Base-by-base conservation (phyloP, 2,797 vertebrate genomes). In the Chaenodraco wilsoni region DNA sequence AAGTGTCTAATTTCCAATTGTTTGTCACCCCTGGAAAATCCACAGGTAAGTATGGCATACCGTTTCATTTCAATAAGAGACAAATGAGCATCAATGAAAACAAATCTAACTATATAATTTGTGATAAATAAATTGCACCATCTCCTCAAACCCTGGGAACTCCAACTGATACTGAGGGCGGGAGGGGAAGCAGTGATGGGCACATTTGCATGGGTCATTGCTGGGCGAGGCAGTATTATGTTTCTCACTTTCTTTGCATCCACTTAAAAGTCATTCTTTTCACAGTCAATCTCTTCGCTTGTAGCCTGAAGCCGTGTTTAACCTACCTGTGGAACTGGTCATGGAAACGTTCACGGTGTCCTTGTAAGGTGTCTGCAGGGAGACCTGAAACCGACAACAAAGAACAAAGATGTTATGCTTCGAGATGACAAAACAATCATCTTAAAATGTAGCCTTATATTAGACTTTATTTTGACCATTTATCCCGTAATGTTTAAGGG, bases 281-380 rank as follows among this genome's bases (percentile, higher is more conserved):
- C 21, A 74, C 10, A 10, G 16, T 31, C 21, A 21, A 44, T 21
- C 43, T 81, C 49, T 46, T 74, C 14, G 58, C 50, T 61, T 0
- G 1, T 15, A 43, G 65, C 80, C 73, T 14, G 12, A 41, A 54
- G 79, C 40, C 17, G 17, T 9, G 4, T 17, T 19, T 0, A 16
- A 82, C 37, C 52, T 93, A 97, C 98, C 97, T 98, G 93, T 96
- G 96, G 68, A 99, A 99, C 90, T 99, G 98, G 87, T 98, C 97
- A 0, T 97, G 96, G 92, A 99, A 99, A 51, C 97, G 95, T 65
- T 99, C 97, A 1, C 97, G 94, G 87, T 99, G 98, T 65, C 98
- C 98, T 88, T 98, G 96, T 68, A 99, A 87, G 0, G 97, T 99
- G 88, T 99, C 98, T 0, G 95, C 93, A 0, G 98, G 96, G 69